phyloP scores from a whole-genome alignment of 2,113 vertebrate species.

The Cololabis saira region DNA sequence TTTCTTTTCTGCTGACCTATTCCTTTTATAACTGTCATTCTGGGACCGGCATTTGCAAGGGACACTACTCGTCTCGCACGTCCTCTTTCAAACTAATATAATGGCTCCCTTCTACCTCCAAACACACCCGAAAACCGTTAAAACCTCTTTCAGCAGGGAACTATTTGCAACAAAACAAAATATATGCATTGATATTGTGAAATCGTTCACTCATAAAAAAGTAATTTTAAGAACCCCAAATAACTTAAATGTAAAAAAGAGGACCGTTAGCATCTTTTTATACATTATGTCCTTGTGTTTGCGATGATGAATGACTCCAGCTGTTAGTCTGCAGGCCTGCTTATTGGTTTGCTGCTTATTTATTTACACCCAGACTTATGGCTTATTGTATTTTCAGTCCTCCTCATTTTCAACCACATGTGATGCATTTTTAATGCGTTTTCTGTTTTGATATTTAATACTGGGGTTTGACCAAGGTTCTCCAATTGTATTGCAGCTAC shows the following conservation, averaged over 20 bases:
- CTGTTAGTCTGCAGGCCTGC: conserved; percentile 28
- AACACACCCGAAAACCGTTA: background rate
- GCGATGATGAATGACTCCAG: conserved; percentile 52
- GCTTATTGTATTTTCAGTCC: conserved; percentile 64
- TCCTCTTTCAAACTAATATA: conserved; percentile 8
- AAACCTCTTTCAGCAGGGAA: conserved; percentile 7
- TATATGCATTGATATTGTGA: conserved; percentile 12
- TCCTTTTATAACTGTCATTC: background rate
- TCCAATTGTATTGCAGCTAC: conserved; percentile 1
- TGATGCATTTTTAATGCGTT: conserved; percentile 69
- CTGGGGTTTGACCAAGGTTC: conserved; percentile 44
- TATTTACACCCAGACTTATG: conserved; percentile 52
- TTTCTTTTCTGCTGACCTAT: background rate
- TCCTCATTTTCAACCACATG: conserved; percentile 43
- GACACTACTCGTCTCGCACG: background rate
- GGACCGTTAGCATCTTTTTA: conserved; percentile 38
- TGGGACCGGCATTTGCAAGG: background rate
- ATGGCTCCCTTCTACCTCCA: conserved; percentile 1
- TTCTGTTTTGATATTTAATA: conserved; percentile 58
- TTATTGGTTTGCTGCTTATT: conserved; percentile 70
- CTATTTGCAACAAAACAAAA: conserved; percentile 31
- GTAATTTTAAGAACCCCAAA: conserved; percentile 40
- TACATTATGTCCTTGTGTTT: conserved; percentile 52
- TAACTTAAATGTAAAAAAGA: conserved; percentile 44
- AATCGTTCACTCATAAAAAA: conserved; percentile 39